Evolutionary conservation across 2,797 vertebrate genomes (phyloP).

Genomic region (Mormyrops boulengeri): DNA sequence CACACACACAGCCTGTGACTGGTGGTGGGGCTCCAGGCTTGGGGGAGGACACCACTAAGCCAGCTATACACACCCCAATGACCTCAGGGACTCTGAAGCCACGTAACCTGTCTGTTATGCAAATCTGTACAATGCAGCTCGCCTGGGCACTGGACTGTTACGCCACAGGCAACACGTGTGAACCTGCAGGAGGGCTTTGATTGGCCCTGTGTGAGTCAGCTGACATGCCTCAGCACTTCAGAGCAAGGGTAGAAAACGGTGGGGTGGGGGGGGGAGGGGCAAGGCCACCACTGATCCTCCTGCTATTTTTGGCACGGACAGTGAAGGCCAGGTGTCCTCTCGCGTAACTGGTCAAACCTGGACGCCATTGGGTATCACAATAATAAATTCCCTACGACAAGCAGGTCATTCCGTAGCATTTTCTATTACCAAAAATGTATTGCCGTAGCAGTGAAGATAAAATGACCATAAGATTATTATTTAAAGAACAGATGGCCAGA

Average conservation of each 20-base stretch:
- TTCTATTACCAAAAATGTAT: neutral
- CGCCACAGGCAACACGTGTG: conserved; percentile 4
- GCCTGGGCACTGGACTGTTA: neutral
- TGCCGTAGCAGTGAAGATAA: neutral
- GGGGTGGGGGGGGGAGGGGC: neutral
- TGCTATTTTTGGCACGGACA: conserved; percentile 11
- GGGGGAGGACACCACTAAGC: neutral
- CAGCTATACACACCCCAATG: neutral
- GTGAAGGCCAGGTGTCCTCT: conserved; percentile 10
- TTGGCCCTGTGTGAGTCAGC: conserved; percentile 21
- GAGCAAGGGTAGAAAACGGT: neutral
- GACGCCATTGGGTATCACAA: neutral
- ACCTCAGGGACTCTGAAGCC: neutral
- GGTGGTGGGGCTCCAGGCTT: neutral
- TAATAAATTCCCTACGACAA: neutral
- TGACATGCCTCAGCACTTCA: neutral
- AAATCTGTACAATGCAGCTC: neutral
- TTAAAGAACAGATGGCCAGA: neutral
- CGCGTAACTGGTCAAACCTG: conserved; percentile 5
- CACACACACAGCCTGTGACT: neutral
- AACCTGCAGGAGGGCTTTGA: conserved; percentile 10
- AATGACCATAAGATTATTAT: neutral
- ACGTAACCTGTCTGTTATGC: neutral
- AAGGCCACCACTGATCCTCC: neutral
- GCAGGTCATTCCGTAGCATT: neutral